phyloP scores from a whole-genome alignment of 1,140 invertebrate genomes.

The Augochlora pura region DNA sequence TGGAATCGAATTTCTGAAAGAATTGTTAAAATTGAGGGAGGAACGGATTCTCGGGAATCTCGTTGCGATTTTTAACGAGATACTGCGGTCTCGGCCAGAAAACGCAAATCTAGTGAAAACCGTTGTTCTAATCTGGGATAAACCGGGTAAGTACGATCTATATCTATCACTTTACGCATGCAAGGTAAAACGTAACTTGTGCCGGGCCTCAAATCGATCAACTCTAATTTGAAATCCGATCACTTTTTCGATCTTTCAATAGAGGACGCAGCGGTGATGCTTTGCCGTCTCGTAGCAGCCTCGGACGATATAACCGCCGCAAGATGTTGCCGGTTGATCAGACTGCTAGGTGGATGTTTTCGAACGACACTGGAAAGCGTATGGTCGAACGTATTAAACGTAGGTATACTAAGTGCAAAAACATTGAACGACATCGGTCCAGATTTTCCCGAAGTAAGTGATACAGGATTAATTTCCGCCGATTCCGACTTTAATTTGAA shows the following conservation, averaged over 20 bases:
- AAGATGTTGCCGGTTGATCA: conserved; percentile 85
- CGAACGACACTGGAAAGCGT: conserved; percentile 78
- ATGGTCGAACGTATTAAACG: not conserved
- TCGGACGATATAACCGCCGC: conserved; percentile 82
- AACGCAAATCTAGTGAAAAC: conserved; percentile 88
- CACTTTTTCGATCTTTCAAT: conserved; percentile 1
- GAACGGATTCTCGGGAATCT: conserved; percentile 84
- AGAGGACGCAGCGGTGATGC: conserved; percentile 76
- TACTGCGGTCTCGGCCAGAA: conserved; percentile 87
- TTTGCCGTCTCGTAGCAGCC: conserved; percentile 83
- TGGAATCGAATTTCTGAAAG: conserved; percentile 74
- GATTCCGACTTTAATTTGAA: not conserved
- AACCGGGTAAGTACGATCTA: conserved; percentile 52
- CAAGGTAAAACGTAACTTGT: too few relatives aligned
- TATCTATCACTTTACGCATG: too few relatives aligned
- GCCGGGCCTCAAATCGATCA: too few relatives aligned
- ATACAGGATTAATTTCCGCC: not conserved
- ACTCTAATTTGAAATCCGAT: too few relatives aligned
- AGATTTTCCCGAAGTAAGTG: not conserved
- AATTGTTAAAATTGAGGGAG: conserved; percentile 81
- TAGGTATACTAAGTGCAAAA: not conserved
- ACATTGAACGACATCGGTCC: not conserved
- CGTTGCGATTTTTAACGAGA: conserved; percentile 86
- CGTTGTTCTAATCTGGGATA: conserved; percentile 79
- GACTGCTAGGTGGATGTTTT: conserved; percentile 84